phyloP scores from a whole-genome alignment of 1,140 invertebrate genomes.

The Lordiphosa mommai region DNA sequence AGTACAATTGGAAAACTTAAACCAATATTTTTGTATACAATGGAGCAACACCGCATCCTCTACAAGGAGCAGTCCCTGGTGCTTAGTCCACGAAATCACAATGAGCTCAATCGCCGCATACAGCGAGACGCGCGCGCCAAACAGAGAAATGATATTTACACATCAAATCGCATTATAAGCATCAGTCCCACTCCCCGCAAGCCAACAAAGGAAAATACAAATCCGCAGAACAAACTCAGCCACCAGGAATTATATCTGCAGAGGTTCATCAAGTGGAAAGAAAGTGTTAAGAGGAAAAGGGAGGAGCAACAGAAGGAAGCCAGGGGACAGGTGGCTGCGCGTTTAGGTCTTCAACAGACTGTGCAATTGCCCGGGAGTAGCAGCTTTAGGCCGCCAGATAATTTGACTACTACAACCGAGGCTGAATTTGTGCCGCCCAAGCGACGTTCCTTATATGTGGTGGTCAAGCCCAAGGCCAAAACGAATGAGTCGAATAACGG shows the following conservation, averaged over 20 bases:
- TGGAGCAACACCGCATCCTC: slow-evolving; percentile 22
- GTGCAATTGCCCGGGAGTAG: no score
- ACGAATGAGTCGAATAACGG: not conserved
- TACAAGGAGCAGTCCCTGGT: slow-evolving; percentile 35
- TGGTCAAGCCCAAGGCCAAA: slow-evolving; percentile 17
- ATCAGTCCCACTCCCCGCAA: slow-evolving; percentile 25
- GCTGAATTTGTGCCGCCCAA: slow-evolving; percentile 5
- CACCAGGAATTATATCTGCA: slow-evolving; percentile 24
- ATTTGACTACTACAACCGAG: not conserved
- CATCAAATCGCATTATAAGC: slow-evolving; percentile 41
- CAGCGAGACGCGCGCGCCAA: slow-evolving; percentile 34
- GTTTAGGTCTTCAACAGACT: not conserved
- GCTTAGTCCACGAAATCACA: slow-evolving; percentile 29
- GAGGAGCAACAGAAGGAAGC: not conserved
- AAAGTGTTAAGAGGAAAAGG: slow-evolving; percentile 3
- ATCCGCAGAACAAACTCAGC: not conserved
- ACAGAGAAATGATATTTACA: slow-evolving; percentile 36
- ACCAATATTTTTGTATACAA: slow-evolving; percentile 6
- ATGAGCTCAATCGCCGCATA: slow-evolving; percentile 25
- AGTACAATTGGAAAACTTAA: slow-evolving; percentile 7
- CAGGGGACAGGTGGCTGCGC: not conserved
- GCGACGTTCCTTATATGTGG: slow-evolving; percentile 25
- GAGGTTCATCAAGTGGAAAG: slow-evolving; percentile 35
- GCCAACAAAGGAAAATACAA: not conserved
- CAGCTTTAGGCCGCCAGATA: not conserved